Percentiles rank a stretch among this genome's conserved stretches.
These are phyloP conservation scores for Drosophila sordidula DNA, from an alignment of 2,888 invertebrate species.

Conservation along the genomic window DNA sequence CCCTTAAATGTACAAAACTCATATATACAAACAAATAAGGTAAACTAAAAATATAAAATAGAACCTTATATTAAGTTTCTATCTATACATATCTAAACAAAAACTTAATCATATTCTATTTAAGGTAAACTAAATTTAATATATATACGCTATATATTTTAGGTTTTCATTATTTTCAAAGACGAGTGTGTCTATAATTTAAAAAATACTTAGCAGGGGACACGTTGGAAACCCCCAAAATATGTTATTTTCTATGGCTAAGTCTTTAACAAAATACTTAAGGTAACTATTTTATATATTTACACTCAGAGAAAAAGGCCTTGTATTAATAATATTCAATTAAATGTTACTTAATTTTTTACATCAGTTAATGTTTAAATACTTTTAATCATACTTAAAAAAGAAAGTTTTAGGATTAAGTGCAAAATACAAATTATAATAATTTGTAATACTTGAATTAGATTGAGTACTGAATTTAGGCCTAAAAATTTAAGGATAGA, in stretches of 20 bases:
- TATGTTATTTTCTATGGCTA: not conserved
- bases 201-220: not conserved
- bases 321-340: not conserved
- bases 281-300: slow-evolving; percentile 6
- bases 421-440: too few relatives aligned
- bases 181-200: not conserved
- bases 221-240: not conserved
- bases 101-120: slow-evolving; percentile 6
- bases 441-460: too few relatives aligned
- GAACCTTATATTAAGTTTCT: not conserved
- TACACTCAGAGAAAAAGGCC: not conserved
- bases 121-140: slow-evolving; percentile 1
- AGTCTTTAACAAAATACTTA: slow-evolving; percentile 6
- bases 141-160: not conserved
- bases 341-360: too few relatives aligned
- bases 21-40: not conserved
- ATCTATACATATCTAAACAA: slow-evolving; percentile 14
- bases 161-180: not conserved
- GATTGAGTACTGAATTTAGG: too few relatives aligned
- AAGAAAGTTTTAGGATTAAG: too few relatives aligned
- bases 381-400: too few relatives aligned
- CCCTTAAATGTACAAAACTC: slow-evolving; percentile 5
- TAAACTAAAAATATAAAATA: slow-evolving; percentile 9
- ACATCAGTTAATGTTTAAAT: too few relatives aligned
- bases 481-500: too few relatives aligned